phyloP scores from a whole-genome alignment of 2,888 invertebrate genomes.

The Oligia strigilis region DNA sequence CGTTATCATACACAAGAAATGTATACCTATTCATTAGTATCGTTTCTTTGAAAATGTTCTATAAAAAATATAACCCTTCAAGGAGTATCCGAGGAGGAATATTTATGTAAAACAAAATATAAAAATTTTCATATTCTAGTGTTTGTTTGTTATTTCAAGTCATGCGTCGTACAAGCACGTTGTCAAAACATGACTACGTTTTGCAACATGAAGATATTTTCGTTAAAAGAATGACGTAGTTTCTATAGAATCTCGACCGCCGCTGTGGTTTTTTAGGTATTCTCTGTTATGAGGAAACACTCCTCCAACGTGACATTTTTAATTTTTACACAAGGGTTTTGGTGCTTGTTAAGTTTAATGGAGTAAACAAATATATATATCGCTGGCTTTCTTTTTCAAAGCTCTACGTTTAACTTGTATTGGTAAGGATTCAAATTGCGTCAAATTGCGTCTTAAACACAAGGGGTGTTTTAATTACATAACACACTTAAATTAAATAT shows the following conservation, averaged over 20 bases:
- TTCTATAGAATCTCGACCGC: background rate
- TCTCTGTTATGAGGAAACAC: constrained; percentile 10
- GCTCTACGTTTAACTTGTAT: background rate
- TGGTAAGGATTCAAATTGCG: background rate
- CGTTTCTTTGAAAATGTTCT: constrained; percentile 15
- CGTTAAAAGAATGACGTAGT: background rate
- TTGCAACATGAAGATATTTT: constrained; percentile 6
- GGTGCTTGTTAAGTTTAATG: background rate
- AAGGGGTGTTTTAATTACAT: background rate
- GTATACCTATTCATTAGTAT: constrained; percentile 30
- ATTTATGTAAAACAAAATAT: background rate
- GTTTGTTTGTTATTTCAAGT: constrained; percentile 4
- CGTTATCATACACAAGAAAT: constrained; percentile 16
- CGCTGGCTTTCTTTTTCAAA: background rate
- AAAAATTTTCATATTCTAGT: background rate
- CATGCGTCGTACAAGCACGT: background rate
- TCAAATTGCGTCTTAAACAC: background rate
- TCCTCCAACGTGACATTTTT: background rate
- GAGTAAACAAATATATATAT: background rate
- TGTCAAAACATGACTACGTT: constrained; percentile 5
- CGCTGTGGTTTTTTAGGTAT: constrained; percentile 1
- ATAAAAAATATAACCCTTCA: background rate
- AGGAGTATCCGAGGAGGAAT: background rate
- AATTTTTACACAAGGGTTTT: background rate
- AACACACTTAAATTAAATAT: background rate